Evolutionary conservation across 2,797 vertebrate species (phyloP), one percentile per base, ranked within the genome.

Genomic region (Crenichthys baileyi): DNA sequence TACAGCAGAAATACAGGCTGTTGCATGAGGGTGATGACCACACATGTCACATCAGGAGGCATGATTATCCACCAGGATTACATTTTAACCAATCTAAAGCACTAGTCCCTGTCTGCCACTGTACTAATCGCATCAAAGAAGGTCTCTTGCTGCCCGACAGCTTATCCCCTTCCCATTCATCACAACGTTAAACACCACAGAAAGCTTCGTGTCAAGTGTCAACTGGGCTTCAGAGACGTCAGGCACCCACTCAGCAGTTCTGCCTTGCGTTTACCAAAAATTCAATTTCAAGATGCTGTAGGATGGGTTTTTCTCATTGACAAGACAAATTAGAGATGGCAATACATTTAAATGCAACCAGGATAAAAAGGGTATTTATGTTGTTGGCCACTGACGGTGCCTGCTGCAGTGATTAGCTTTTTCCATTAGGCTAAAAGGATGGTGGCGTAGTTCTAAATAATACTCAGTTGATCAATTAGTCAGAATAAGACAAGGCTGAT

Each of bases 1-100:
- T 71, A 24, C 72, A 29, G 72, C 22, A 29, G 55, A 75, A 67
- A 71, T 78, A 71, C 67, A 41, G 72, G 72, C 39, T n/a, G 77
- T 68, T 77, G 78, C 48, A 72, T 26, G 76, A 81, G 82, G 81
- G 63, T 79, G 80, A 76, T 76, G 83, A 80, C 80, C 87, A 89
- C 88, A 90, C 90, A 90, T 88, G 90, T 85, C 88, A 90, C 91
- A 88, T 91, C 87, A 85, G 89, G 89, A 91, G 89, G 85, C 90
- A 87, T 87, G 94, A 93, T 94, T 92, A 93, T 93, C 93, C 87
- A 77, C 75, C 79, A 85, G 93, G 93, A 94, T 95, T 95, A 94
- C 93, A 93, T 87, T 94, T 93, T 91, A 94, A 95, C 94, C 93
- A 93, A 94, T 93, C 85, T 90, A 91, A 92, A 92, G 92, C 88